These are phyloP conservation scores for Phycodurus eques DNA, from an alignment of 2,113 vertebrate genomes.

Conservation along the genomic window DNA sequence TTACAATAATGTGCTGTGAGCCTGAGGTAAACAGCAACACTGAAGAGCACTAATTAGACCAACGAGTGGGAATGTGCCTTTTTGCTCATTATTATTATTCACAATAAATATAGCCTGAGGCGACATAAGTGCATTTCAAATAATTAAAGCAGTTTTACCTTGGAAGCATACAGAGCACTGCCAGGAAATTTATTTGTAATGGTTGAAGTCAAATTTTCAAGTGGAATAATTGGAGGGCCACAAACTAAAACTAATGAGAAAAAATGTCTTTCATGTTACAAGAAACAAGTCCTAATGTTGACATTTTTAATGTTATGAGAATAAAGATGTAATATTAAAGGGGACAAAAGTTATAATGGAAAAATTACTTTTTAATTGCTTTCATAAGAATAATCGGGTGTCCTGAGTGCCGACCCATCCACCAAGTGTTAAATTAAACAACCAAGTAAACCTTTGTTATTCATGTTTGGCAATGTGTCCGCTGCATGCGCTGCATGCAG, in stretches of 20 bases:
- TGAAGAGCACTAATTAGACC: slow-evolving; percentile 14
- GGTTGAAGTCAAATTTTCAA: slow-evolving; percentile 10
- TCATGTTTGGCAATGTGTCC: too few species aligned
- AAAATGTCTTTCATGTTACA: background rate
- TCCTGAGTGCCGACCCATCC: too few species aligned
- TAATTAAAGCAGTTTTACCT: slow-evolving; percentile 18
- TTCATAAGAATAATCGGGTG: too few species aligned
- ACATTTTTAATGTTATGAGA: too few species aligned
- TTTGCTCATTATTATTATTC: slow-evolving; percentile 22
- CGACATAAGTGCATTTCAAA: slow-evolving; percentile 13
- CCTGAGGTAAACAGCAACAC: slow-evolving; percentile 10
- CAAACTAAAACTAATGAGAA: background rate
- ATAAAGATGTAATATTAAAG: too few species aligned
- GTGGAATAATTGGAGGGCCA: background rate
- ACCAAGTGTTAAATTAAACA: too few species aligned
- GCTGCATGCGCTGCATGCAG: too few species aligned
- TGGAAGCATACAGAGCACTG: slow-evolving; percentile 11
- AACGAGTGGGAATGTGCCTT: slow-evolving; percentile 19
- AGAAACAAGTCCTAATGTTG: background rate
- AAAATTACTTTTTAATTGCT: too few species aligned
- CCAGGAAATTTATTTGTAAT: slow-evolving; percentile 8
- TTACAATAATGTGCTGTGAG: background rate
- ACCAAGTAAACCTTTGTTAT: too few species aligned
- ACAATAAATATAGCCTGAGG: slow-evolving; percentile 19
- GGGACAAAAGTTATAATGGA: too few species aligned